Evolutionary conservation across 1,140 invertebrate genomes (phyloP), one percentile per base, ranked within the genome.

Genomic region (Cyclina sinensis): DNA sequence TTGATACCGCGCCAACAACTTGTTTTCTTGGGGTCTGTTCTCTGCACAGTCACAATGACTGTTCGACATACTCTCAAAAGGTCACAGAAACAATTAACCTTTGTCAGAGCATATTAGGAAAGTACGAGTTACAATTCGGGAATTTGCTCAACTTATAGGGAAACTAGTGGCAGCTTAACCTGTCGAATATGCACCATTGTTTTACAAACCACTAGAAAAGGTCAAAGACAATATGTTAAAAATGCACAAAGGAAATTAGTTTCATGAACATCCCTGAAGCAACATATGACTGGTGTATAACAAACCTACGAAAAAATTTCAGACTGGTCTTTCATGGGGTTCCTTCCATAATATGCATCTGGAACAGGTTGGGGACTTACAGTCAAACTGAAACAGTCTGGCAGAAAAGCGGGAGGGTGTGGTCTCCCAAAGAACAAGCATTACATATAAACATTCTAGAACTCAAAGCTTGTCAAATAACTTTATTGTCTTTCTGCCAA

Each of bases 401-500:
- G n/a, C 12, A 21, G 12, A 79, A 12, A 46, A 79, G 14, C 14
- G 46, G 74, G 24, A 21, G 74, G 30, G 12, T 48, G 24, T 79
- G 74, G 74, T 79, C 74, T 5, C 21, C 24, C 4, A 21, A 9
- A 51, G 74, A 79, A 51, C 74, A 79, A 43, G 24, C 30, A 9
- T 30, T 48, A 14, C 74, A 79, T 27, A 79, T 79, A 11, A 79
- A 79, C 39, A 11, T 79, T 5, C 39, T 79, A 24, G 74, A 79
- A 51, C 24, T 79, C 4, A 79, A 79, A 46, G 74, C 74, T 79
- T 79, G 74, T 46, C 46, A 80, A n/a, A 18, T 80, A 14, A 57
- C 7, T 57, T 32, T 80, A 51, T n/a, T 48, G 24, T 7, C 48
- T 4, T 80, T 80, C 78, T 80, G 78, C 35, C 30, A 80, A 57